These are phyloP conservation scores for Apodemia zela DNA, from an alignment of 2,888 invertebrate genomes.

Conservation along the genomic window DNA sequence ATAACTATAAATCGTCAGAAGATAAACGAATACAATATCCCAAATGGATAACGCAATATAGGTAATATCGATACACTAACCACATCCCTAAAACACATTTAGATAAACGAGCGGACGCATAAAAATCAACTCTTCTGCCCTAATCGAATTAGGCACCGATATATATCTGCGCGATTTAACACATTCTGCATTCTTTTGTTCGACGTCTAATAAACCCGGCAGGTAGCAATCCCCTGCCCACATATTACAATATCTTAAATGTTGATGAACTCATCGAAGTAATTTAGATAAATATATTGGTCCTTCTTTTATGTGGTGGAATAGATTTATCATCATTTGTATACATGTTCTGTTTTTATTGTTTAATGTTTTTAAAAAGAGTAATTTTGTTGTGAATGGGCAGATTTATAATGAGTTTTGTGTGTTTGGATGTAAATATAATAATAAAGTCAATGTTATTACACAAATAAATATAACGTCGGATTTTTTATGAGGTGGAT, in stretches of 20 bases:
- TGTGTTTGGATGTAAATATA: no score
- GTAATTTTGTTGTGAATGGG: neutral
- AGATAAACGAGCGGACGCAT: constrained; percentile 72
- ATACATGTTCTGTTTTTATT: constrained; percentile 18
- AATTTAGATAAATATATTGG: constrained; percentile 59
- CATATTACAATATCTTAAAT: constrained; percentile 61
- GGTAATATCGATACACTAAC: constrained; percentile 31
- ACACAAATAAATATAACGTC: no score
- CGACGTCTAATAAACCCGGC: constrained; percentile 66
- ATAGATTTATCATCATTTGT: constrained; percentile 23
- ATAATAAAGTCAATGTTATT: no score
- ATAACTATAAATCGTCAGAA: neutral
- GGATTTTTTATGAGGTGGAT: no score
- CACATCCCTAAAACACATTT: constrained; percentile 54
- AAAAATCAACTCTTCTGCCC: constrained; percentile 75
- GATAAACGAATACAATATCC: neutral
- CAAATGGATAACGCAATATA: neutral
- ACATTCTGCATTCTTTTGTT: constrained; percentile 75
- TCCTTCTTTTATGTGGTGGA: constrained; percentile 37
- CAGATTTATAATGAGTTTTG: constrained; percentile 1
- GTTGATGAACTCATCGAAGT: constrained; percentile 72
- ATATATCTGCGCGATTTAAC: constrained; percentile 74
- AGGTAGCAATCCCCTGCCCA: constrained; percentile 63
- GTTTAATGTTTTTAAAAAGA: constrained; percentile 17
- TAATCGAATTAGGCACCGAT: constrained; percentile 77